Percentiles rank a stretch among this genome's conserved stretches.
These are phyloP conservation scores for Rhabdomys pumilio DNA, from an alignment of 2,797 vertebrate genomes.

Conservation along the genomic window DNA sequence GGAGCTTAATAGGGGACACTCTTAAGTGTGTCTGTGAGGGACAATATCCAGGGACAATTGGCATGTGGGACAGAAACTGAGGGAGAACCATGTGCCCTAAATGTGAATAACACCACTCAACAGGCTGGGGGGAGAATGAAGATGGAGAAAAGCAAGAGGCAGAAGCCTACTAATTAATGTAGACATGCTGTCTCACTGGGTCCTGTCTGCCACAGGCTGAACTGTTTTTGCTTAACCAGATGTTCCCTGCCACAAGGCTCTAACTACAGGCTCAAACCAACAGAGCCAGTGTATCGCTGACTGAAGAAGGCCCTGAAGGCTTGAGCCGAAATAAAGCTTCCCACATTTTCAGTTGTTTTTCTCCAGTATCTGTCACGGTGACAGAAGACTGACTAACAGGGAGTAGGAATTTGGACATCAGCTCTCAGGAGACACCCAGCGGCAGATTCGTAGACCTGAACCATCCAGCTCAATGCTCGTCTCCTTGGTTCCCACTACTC, in stretches of 20 bases:
- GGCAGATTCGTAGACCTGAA: not conserved
- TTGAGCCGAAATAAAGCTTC: not conserved
- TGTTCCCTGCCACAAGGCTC: not conserved
- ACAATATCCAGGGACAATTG: not conserved
- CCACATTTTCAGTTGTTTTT: not conserved
- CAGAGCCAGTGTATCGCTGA: not conserved
- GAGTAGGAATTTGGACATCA: not conserved
- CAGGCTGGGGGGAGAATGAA: too few relatives aligned
- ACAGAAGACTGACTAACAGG: not conserved
- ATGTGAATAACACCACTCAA: not conserved
- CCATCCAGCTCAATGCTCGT: not conserved
- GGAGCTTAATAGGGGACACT: not conserved
- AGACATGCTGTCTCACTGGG: not conserved
- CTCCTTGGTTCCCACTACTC: not conserved
- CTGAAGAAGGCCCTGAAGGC: not conserved
- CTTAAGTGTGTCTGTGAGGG: not conserved
- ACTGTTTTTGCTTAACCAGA: not conserved
- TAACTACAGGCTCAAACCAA: not conserved
- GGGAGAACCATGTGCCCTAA: not conserved
- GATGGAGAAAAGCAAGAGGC: not conserved
- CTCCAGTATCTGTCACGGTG: not conserved
- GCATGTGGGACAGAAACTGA: not conserved
- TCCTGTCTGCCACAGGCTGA: not conserved
- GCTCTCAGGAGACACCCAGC: not conserved
- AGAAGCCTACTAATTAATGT: not conserved